These are phyloP conservation scores for Spilosoma lubricipeda DNA, from an alignment of 2,888 invertebrate genomes.

Conservation along the genomic window DNA sequence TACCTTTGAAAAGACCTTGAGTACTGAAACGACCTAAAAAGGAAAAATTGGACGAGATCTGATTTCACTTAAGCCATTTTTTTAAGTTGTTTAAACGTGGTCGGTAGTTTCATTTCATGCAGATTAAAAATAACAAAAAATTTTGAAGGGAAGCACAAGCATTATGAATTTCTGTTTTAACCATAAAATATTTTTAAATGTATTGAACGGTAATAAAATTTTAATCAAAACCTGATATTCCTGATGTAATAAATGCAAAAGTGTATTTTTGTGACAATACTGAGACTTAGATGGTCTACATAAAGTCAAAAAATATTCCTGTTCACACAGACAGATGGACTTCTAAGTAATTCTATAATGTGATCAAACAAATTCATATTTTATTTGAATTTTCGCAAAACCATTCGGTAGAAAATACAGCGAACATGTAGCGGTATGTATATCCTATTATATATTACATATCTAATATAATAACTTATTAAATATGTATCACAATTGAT, in stretches of 20 bases:
- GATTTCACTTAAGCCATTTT: too few relatives aligned
- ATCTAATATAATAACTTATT: slow-evolving; percentile 47
- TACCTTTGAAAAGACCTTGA: background rate
- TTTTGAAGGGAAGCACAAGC: too few relatives aligned
- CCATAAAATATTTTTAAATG: background rate
- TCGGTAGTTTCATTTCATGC: background rate
- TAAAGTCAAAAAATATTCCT: too few relatives aligned
- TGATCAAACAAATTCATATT: background rate
- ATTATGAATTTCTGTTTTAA: background rate
- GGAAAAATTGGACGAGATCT: background rate
- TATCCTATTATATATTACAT: slow-evolving; percentile 3
- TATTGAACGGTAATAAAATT: too few relatives aligned
- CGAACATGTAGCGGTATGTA: slow-evolving; percentile 3
- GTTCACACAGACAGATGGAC: background rate
- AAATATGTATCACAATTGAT: slow-evolving; percentile 81
- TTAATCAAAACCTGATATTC: too few relatives aligned
- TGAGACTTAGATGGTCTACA: too few relatives aligned
- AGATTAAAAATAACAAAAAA: background rate
- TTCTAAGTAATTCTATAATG: background rate
- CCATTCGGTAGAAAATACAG: background rate
- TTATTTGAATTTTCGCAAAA: background rate
- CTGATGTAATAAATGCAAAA: too few relatives aligned
- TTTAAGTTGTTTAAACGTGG: background rate
- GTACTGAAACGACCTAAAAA: background rate
- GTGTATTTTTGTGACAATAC: too few relatives aligned